Base-by-base conservation (phyloP, 2,888 invertebrate genomes). In the Trachelus iudaicus region DNA sequence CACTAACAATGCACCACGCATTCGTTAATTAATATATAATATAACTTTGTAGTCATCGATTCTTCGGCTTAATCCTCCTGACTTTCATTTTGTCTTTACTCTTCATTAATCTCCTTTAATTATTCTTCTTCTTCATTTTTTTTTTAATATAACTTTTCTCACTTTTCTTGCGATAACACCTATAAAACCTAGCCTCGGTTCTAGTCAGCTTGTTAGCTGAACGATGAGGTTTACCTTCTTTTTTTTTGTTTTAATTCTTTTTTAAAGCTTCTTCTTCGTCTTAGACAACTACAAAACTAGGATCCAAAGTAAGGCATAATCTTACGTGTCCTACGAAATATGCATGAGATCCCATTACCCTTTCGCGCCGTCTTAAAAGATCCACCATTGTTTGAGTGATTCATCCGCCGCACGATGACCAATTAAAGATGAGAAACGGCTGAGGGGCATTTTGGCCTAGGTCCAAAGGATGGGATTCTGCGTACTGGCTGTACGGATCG, bases 271-370 rank as follows among this genome's bases (percentile, higher is more conserved):
- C 11, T 76, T 75, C 13, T 76, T 73, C 6, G 15, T 40, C 40
- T 69, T 15, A 34, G 80, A 79, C 82, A 79, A 79, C 80, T 79
- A 77, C 75, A 80, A 81, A 81, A 77, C 77, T 80, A 76, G 77
- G 79, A 78, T 76, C 77, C 76, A 71, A 73, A 81, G 73, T 76
- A 82, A 82, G 77, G 75, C 79, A 76, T 78, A 77, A 37, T 79
- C 69, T 80, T 73, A 34, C 75, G 30, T 78, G 69, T 78, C 76
- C 73, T 75, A 78, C 75, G 33, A 78, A 78, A 75, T 76, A 76
- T 78, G 78, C 56, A 76, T 75, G 73, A 78, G 30, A 69, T 69
- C 69, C 69, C 69, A 33, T 69, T 69, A 69, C 33, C 69, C 69
- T 69, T 30, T 13, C 15, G 69, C 30, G 69, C 69, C 40, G 15